phyloP scores from a whole-genome alignment of 2,888 invertebrate species.

The Nemotelus pantherinus region DNA sequence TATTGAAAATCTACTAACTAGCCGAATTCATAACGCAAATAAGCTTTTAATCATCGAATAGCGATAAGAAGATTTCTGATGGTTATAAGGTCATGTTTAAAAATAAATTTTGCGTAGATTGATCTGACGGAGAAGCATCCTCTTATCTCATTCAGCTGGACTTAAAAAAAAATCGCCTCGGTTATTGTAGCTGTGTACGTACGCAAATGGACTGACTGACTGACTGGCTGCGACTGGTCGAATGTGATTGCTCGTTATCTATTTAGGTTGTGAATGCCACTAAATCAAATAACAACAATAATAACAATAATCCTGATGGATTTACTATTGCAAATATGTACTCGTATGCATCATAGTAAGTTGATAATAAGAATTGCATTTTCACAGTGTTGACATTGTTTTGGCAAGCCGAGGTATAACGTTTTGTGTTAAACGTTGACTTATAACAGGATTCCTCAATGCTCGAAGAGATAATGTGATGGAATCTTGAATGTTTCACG shows the following conservation, averaged over 20 bases:
- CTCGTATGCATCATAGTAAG: no score
- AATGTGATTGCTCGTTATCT: constrained; percentile 23
- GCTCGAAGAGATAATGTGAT: no score
- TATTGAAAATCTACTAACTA: constrained; percentile 9
- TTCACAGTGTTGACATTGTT: no score
- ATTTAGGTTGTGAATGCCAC: constrained; percentile 25
- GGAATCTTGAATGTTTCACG: no score
- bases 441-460: no score
- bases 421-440: no score
- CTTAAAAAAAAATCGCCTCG: background rate
- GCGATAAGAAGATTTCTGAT: constrained; percentile 31
- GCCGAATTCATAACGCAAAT: constrained; percentile 37
- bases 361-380: no score
- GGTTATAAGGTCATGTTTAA: constrained; percentile 42
- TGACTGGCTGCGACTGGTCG: no score
- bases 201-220: no score
- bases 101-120: constrained; percentile 44
- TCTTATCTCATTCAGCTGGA: constrained; percentile 1
- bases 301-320: background rate
- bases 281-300: constrained; percentile 16
- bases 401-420: no score
- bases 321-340: background rate
- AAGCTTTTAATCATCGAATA: constrained; percentile 21
- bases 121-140: constrained; percentile 31
- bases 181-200: background rate